Percentiles rank a stretch among this genome's conserved stretches.
Conservation (phyloP, 1,140 invertebrate genomes). For the Bombus sibiricus region DNA sequence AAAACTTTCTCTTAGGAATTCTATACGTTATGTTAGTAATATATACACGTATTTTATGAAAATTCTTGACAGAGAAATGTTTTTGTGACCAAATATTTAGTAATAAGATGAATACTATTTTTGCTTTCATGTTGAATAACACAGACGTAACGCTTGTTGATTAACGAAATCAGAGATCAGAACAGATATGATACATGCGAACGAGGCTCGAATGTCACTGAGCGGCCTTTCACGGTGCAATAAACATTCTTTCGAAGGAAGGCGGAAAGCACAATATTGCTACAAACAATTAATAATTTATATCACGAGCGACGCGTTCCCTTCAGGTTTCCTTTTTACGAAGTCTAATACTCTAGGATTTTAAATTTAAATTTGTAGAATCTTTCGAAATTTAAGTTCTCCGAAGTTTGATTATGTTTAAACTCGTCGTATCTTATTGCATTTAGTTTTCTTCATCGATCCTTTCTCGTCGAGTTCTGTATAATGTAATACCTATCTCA, state of each 20-base stretch:
- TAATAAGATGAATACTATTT: not conserved
- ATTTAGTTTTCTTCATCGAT: not conserved
- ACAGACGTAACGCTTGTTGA: conserved; percentile 15
- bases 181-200: conserved; percentile 8
- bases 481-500: not conserved
- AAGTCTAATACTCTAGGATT: not conserved
- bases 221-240: conserved; percentile 42
- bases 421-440: not conserved
- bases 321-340: not conserved
- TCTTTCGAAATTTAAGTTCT: conserved; percentile 10
- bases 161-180: conserved; percentile 33
- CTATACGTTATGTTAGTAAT: not conserved
- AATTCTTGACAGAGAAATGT: not conserved
- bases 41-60: not conserved
- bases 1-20: not conserved
- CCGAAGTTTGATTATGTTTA: not conserved
- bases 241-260: conserved; percentile 10
- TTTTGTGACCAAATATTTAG: not conserved
- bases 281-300: conserved; percentile 38
- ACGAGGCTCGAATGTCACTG: conserved; percentile 33
- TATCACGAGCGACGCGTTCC: not conserved
- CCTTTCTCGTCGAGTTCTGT: not conserved
- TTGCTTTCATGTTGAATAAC: not conserved
- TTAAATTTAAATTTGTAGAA: not conserved
- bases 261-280: not conserved